Percentiles rank a stretch among this genome's conserved stretches.
These are phyloP conservation scores for Daptonema setosum DNA, from an alignment of 2,888 invertebrate species.

Conservation along the genomic window DNA sequence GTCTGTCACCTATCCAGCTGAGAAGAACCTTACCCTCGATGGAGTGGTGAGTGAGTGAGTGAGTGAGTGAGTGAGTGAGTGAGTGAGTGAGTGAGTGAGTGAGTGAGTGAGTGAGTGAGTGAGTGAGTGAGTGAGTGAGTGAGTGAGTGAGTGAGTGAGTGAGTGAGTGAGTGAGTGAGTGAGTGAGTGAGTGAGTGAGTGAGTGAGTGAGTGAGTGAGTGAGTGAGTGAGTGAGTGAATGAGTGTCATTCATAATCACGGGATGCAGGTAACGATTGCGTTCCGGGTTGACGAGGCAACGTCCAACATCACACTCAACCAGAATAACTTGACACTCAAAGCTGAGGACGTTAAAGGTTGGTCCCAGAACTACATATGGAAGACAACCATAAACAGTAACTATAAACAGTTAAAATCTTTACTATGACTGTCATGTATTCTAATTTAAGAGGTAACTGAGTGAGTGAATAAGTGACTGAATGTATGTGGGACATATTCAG, in stretches of 20 bases:
- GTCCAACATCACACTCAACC: not conserved
- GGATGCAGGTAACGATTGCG: not conserved
- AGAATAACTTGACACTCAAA: not conserved
- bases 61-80: not conserved
- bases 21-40: conserved; percentile 13
- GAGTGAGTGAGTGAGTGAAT: not conserved
- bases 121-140: not conserved
- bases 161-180: too few relatives aligned
- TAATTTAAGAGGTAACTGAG: too few relatives aligned
- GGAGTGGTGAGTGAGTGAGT: conserved; percentile 2
- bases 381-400: too few relatives aligned
- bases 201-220: too few relatives aligned
- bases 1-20: conserved; percentile 7
- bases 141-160: not conserved
- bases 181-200: too few relatives aligned
- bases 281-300: not conserved
- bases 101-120: not conserved
- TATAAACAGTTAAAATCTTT: too few relatives aligned
- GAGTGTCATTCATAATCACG: not conserved
- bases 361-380: not conserved
- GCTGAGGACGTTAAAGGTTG: not conserved
- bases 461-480: too few relatives aligned
- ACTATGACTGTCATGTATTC: too few relatives aligned
- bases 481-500: too few relatives aligned
- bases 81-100: not conserved